phyloP scores from a whole-genome alignment of 2,113 vertebrate genomes.

The Cyprinus carpio region DNA sequence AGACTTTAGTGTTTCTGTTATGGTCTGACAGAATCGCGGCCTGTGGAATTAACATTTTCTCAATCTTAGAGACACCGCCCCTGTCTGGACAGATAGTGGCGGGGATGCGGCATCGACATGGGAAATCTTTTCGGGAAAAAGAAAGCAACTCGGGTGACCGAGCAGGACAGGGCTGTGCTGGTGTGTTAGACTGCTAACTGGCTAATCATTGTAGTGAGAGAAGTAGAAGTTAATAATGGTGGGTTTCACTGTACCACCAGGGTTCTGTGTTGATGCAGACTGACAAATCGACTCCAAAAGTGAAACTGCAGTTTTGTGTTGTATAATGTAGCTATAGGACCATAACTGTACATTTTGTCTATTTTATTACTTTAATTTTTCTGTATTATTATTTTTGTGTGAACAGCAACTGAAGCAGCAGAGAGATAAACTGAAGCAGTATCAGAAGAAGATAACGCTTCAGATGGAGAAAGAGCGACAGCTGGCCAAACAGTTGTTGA shows the following conservation, averaged over 20 bases:
- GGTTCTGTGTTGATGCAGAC: background rate
- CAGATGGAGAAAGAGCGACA: constrained; percentile 85
- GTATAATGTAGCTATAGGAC: background rate
- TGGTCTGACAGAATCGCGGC: constrained; percentile 2
- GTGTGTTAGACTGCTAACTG: constrained; percentile 69
- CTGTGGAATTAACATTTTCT: background rate
- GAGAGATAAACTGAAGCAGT: constrained; percentile 90
- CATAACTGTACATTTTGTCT: background rate
- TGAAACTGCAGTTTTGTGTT: background rate
- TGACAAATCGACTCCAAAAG: background rate
- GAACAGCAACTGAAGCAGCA: constrained; percentile 95
- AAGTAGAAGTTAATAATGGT: background rate
- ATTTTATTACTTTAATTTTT: background rate
- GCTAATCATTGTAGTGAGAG: constrained; percentile 4
- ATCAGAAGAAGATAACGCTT: constrained; percentile 83
- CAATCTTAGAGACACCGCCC: constrained; percentile 20
- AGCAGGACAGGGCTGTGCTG: constrained; percentile 88
- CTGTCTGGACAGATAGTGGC: constrained; percentile 34
- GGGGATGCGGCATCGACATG: constrained; percentile 76
- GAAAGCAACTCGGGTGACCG: constrained; percentile 87
- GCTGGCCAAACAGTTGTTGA: constrained; percentile 86
- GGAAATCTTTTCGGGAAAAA: constrained; percentile 91
- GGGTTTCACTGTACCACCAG: background rate
- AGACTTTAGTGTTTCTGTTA: constrained; percentile 7
- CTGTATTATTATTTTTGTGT: constrained; percentile 9